Evolutionary conservation across 2,888 invertebrate genomes (phyloP), one percentile per base, ranked within the genome.

Genomic region (Sialis fuliginosa): DNA sequence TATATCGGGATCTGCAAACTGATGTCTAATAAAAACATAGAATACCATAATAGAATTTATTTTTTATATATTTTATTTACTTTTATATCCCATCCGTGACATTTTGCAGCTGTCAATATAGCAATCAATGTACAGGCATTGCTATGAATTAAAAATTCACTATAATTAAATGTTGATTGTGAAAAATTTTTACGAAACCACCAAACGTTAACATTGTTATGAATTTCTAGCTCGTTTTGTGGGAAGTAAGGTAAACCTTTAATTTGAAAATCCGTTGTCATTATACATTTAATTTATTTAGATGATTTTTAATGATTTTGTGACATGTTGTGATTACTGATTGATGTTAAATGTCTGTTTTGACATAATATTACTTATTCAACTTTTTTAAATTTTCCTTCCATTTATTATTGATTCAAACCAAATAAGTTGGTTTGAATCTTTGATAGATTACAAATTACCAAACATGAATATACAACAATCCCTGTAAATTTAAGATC

Each of bases 71-170:
- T 49, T 42, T 48, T 47, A 46, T 54, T 51, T 56, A 62, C 62
- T 44, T 55, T 54, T 44, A 64, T 56, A 48, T 61, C 56, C 44
- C 57, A 53, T 35, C 55, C 50, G 48, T 59, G 54, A 49, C 68
- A 67, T 53, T 66, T 66, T 44, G 67, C 61, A 32, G 76, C 75
- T 49, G 74, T 61, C 44, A 77, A 62, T 22, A 76, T 59, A 37
- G 72, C 74, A 53, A 77, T 77, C 46, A 77, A 59, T 1, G 77
- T 77, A 52, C 77, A 77, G 6, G 77, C 77, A 59, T 75, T 71
- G 53, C 75, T 76, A 45, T 69, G 74, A 60, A 58, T 65, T 46
- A 60, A 57, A 6, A 49, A 53, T 48, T 65, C 62, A 53, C 63
- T 62, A 48, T 65, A 62, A 48, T 69, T 75, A 57, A 71, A 77